Base-by-base conservation (phyloP, 2,888 invertebrate species). In the Marronus borbonicus region DNA sequence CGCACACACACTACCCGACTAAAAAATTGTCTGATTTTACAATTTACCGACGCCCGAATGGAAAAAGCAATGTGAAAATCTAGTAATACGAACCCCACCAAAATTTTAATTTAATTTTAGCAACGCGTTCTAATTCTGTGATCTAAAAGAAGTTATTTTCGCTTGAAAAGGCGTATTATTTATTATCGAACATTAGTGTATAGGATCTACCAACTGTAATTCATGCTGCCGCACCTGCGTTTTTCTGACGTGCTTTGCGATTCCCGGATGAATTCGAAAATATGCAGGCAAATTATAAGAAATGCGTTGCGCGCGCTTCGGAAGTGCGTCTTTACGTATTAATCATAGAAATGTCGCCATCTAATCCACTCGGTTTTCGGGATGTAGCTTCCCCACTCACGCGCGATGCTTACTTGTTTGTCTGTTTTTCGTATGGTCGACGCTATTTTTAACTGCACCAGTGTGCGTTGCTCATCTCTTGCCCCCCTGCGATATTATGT, bases 51-150 rank as follows among this genome's bases (percentile, higher is more conserved):
- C 36, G 20, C 39, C 39, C 14, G 72, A 72, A 58, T 58, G 72
- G 58, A 58, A 58, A 28, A 58, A 58, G 36, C 36, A 72, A 72
- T 58, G 44, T 31, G 58, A 72, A 72, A 72, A 58, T 36, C 58
- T 58, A 55, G 58, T 58, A 72, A 14, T 55, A 17, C 12, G 50
- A 58, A 72, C 72, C 72, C 72, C 72, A 72, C 72, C 72, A 72
- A 58, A 72, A 36, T 72, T 72, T 20, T 31, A 72, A 24, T 72
- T 72, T 72, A 72, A 72, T 72, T 72, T 72, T 72, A 72, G 72
- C 58, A 58, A 44, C 36, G 72, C 24, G 72, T 72, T 72, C 72
- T 72, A 72, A 72, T 72, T 72, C 39, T 49, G 68, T 68, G 68
- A 20, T 28, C 50, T 68, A 39, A 68, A 68, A 68, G 68, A 68